phyloP scores from a whole-genome alignment of 2,113 vertebrate species.

The Rostratula benghalensis region DNA sequence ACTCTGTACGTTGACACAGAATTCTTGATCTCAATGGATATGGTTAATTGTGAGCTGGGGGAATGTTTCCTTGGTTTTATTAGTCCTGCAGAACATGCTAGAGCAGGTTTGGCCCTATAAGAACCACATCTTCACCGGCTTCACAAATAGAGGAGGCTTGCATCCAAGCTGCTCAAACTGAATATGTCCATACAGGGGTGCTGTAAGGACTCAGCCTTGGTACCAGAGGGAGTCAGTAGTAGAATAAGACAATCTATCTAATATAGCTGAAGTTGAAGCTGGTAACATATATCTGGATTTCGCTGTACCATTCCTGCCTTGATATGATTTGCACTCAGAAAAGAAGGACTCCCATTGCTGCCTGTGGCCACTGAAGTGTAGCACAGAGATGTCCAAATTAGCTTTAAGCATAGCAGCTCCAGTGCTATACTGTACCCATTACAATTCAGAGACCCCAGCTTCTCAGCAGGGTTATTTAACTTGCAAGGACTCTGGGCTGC shows the following conservation, averaged over 20 bases:
- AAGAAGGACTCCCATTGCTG: background rate
- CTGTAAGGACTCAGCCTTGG: accelerated
- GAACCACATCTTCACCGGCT: background rate
- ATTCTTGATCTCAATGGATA: background rate
- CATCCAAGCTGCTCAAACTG: background rate
- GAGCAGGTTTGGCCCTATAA: background rate
- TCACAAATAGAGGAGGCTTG: background rate
- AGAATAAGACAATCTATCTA: background rate
- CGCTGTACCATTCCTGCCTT: background rate
- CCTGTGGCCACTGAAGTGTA: background rate
- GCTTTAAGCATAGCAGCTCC: accelerated
- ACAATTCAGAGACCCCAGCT: background rate
- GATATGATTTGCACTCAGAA: background rate
- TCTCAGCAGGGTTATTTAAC: background rate
- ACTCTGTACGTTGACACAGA: background rate
- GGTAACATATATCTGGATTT: background rate
- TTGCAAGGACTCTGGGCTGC: background rate
- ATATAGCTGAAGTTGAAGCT: background rate
- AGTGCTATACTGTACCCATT: background rate
- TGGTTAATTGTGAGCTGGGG: background rate
- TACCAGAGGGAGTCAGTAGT: background rate
- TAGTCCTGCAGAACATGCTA: background rate
- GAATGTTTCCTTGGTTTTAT: background rate
- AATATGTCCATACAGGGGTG: background rate
- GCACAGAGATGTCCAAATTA: background rate